Percentiles rank a stretch among this genome's conserved stretches.
phyloP scores from a whole-genome alignment of 2,888 invertebrate genomes.

The Patella ulyssiponensis region DNA sequence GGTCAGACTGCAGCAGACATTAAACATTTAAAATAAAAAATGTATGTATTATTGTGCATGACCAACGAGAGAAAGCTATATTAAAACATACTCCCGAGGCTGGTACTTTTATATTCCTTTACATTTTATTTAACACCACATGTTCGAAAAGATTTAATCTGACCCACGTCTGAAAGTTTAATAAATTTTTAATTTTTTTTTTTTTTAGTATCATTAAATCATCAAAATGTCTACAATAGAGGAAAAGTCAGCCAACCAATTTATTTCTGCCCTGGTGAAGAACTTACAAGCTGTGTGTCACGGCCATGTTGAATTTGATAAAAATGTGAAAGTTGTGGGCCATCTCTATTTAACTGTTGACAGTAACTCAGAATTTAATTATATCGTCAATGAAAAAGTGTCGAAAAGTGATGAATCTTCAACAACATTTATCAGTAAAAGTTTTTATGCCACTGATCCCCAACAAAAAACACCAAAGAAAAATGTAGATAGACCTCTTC shows the following conservation, averaged over 20 bases:
- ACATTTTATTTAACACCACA: too few species aligned
- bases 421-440: slow-evolving; percentile 11
- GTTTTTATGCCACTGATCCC: slow-evolving; percentile 8
- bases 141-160: too few species aligned
- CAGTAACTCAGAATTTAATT: slow-evolving; percentile 4
- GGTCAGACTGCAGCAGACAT: too few species aligned
- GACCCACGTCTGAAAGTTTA: too few species aligned
- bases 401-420: slow-evolving; percentile 9
- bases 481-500: slow-evolving; percentile 8
- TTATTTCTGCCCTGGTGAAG: not conserved
- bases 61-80: too few species aligned
- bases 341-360: not conserved
- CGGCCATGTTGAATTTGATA: not conserved
- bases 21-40: too few species aligned
- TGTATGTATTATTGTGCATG: too few species aligned
- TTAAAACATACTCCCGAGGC: too few species aligned
- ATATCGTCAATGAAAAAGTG: slow-evolving; percentile 6
- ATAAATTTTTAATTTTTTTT: too few species aligned
- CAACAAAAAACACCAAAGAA: slow-evolving; percentile 13
- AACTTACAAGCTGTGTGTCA: slow-evolving; percentile 6
- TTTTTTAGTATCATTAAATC: too few species aligned
- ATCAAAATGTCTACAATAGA: not conserved
- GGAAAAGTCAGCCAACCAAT: not conserved
- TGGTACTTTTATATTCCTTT: too few species aligned
- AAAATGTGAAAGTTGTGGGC: slow-evolving; percentile 10